A percentile compares a stretch with the other conserved stretches of the same genome.
Conservation (phyloP, 2,113 vertebrate genomes). For the Odontophorus gujanensis region DNA sequence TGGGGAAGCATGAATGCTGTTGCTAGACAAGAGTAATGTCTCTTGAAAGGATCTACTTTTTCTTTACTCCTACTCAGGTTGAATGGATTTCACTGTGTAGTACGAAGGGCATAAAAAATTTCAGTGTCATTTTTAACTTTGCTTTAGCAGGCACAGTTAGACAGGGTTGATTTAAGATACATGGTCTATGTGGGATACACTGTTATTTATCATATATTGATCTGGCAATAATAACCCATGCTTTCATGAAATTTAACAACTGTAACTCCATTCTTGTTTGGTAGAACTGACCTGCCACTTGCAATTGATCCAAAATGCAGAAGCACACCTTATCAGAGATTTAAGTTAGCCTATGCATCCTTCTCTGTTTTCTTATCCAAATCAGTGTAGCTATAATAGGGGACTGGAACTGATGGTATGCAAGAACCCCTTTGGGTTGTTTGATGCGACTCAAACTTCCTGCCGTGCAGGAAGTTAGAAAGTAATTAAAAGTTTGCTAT, state of each 20-base stretch:
- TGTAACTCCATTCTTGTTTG: background rate
- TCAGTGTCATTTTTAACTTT: slow-evolving; percentile 13
- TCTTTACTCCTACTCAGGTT: background rate
- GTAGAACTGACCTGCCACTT: slow-evolving; percentile 23
- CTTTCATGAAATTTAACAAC: background rate
- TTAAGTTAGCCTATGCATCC: background rate
- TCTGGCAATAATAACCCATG: background rate
- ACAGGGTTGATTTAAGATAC: background rate
- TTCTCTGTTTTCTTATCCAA: background rate
- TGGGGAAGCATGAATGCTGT: background rate
- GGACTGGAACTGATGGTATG: background rate
- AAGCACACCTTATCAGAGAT: background rate
- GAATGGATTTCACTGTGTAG: background rate
- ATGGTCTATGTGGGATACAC: background rate
- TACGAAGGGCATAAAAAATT: background rate
- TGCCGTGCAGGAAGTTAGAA: background rate
- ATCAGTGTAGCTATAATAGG: background rate
- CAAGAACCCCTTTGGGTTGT: background rate
- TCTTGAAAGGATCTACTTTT: background rate
- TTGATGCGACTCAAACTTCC: background rate
- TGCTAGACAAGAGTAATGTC: slow-evolving; percentile 3
- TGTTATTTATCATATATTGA: slow-evolving; percentile 39
- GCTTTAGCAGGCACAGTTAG: background rate
- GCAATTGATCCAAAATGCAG: background rate
- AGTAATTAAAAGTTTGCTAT: background rate